These are phyloP conservation scores for Steinernema feltiae DNA, from an alignment of 1,140 invertebrate genomes.

Conservation along the genomic window DNA sequence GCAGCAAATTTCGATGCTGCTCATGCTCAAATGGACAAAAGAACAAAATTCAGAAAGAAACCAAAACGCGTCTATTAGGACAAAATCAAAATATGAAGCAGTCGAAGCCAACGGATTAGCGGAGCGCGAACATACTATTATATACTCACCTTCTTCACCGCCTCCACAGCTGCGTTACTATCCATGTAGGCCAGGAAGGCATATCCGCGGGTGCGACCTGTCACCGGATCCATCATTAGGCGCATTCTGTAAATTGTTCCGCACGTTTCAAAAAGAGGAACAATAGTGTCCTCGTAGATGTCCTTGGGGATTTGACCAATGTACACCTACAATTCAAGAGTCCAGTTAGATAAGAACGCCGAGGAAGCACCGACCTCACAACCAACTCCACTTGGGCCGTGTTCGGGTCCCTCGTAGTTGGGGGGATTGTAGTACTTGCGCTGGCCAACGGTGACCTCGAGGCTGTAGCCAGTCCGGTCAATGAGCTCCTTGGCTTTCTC, in stretches of 20 bases:
- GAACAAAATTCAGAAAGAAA: constrained; percentile 27
- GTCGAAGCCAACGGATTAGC: neutral
- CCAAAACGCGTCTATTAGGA: constrained; percentile 4
- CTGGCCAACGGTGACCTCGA: constrained; percentile 97
- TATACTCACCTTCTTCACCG: constrained; percentile 79
- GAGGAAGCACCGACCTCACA: constrained; percentile 69
- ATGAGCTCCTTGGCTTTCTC: constrained; percentile 63
- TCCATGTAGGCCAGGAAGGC: constrained; percentile 96
- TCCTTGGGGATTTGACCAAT: constrained; percentile 99
- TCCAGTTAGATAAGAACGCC: neutral
- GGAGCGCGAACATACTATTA: constrained; percentile 20
- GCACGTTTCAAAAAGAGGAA: constrained; percentile 93
- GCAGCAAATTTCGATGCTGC: constrained; percentile 31
- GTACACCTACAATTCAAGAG: constrained; percentile 70
- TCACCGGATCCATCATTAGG: constrained; percentile 96
- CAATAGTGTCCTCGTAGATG: constrained; percentile 96
- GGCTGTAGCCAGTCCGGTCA: constrained; percentile 85
- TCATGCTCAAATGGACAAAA: constrained; percentile 15
- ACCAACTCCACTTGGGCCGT: constrained; percentile 75
- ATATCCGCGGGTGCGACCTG: constrained; percentile 92
- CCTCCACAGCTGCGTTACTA: constrained; percentile 80
- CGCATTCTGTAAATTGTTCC: constrained; percentile 95
- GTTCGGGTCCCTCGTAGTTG: constrained; percentile 72
- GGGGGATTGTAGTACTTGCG: constrained; percentile 95
- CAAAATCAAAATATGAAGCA: constrained; percentile 14